Evolutionary conservation across 1,140 invertebrate species (phyloP).

Genomic region (Protaetia brevitarsis): DNA sequence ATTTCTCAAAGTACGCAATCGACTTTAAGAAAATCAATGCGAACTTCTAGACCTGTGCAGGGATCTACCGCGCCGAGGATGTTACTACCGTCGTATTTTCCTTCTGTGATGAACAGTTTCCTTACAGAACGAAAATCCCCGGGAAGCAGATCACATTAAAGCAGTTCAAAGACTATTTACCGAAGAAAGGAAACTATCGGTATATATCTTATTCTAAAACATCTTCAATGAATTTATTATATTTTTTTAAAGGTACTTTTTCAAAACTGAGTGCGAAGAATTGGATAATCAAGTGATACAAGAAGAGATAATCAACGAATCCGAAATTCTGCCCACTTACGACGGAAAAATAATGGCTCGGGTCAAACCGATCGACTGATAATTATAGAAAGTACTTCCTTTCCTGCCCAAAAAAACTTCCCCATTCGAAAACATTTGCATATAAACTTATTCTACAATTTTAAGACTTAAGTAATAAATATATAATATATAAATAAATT

Average conservation of each 20-base stretch:
- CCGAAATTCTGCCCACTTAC: slow-evolving; percentile 82
- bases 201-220: too few species aligned
- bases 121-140: slow-evolving; percentile 85
- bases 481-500: slow-evolving; percentile 19
- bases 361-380: slow-evolving; percentile 64
- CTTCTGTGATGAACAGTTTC: slow-evolving; percentile 82
- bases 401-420: not conserved
- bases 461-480: slow-evolving; percentile 12
- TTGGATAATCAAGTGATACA: slow-evolving; percentile 84
- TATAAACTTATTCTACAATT: not conserved
- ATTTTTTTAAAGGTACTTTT: slow-evolving; percentile 76
- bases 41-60: slow-evolving; percentile 39
- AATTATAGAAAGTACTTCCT: not conserved
- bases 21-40: slow-evolving; percentile 54
- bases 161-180: slow-evolving; percentile 88
- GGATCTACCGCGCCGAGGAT: slow-evolving; percentile 44
- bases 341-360: slow-evolving; percentile 90
- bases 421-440: not conserved
- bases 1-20: slow-evolving; percentile 54
- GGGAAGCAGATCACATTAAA: slow-evolving; percentile 77
- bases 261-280: slow-evolving; percentile 89
- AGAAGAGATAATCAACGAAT: slow-evolving; percentile 86
- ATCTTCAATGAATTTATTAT: too few species aligned
- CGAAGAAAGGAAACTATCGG: slow-evolving; percentile 89
- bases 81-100: slow-evolving; percentile 77